Percentiles rank a stretch among this genome's conserved stretches.
Evolutionary conservation across 2,888 invertebrate genomes (phyloP).

Genomic region (Lasioglossum marginatum): DNA sequence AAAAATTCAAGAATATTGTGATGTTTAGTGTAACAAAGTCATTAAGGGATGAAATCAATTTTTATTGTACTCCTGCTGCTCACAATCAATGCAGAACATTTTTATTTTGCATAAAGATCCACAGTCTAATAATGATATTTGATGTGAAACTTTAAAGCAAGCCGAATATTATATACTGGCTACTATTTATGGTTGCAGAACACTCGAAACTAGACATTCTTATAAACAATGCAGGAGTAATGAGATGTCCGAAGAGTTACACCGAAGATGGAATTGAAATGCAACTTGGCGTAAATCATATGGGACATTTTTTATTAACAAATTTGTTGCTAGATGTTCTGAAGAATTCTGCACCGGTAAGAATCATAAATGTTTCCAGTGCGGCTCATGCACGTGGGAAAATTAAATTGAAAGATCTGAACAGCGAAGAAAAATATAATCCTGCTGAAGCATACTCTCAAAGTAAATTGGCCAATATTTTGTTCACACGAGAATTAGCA

Average conservation of each 20-base stretch:
- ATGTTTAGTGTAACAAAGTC: too few species aligned
- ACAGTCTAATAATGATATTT: background rate
- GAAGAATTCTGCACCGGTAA: conserved; percentile 89
- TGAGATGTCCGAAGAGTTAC: conserved; percentile 88
- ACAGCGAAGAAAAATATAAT: conserved; percentile 88
- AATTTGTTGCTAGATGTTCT: conserved; percentile 89
- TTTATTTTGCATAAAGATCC: too few species aligned
- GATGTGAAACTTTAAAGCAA: background rate
- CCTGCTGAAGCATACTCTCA: conserved; percentile 89
- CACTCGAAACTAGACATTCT: conserved; percentile 89
- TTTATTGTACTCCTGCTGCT: too few species aligned
- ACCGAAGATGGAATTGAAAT: conserved; percentile 93
- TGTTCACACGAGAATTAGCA: conserved; percentile 90
- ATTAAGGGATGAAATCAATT: too few species aligned
- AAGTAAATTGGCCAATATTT: conserved; percentile 92
- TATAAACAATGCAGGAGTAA: conserved; percentile 93
- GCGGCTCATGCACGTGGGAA: conserved; percentile 89
- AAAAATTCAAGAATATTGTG: too few species aligned
- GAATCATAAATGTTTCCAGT: conserved; percentile 91
- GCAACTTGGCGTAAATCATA: conserved; percentile 92
- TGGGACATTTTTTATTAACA: conserved; percentile 93
- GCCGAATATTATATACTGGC: background rate
- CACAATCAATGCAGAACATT: too few species aligned
- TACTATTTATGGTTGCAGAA: conserved; percentile 84
- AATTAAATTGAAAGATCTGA: conserved; percentile 90